Base-by-base conservation (phyloP, 2,113 vertebrate genomes). In the Corythornis vintsioides region DNA sequence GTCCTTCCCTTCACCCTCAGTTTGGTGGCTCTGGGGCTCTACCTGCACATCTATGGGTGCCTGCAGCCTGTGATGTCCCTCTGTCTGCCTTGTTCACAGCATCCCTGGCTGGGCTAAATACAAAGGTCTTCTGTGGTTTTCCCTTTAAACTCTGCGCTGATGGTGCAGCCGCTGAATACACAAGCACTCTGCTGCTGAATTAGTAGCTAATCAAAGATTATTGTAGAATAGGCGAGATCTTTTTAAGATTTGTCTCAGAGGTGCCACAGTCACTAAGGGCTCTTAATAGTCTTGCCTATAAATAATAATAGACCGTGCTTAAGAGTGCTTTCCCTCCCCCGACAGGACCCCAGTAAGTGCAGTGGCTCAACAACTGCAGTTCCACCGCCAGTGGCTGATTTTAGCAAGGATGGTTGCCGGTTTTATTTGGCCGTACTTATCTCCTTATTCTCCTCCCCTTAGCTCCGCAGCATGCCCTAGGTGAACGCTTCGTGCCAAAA, bases 171-270 rank as follows among this genome's bases (percentile, higher is more conserved):
- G 53, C 60, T 65, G 92, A 67, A 71, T 90, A 76, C 84, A 82
- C 61, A 84, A 65, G 92, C 75, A 9, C 67, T 75, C 57, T 56
- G 88, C 91, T 72, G 81, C 90, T 78, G 90, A 93, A 92, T 92
- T 95, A 95, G 85, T 94, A 82, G 95, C 89, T 93, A 94, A 93
- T 95, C 91, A 93, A 91, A 92, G 87, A 91, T 95, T 91, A 87
- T 66, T 93, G 88, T 86, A 76, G 86, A 90, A 71, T 24, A 3
- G 10, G 60, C 0, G 26, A 89, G 92, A 93, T 95, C 92, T 93
- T 88, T 88, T 88, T 94, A 96, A 95, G 83, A 80, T 76, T 50
- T 69, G 83, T 88, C 92, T 95, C 88, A 18, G 92, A 93, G 83
- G 88, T 86, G 88, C 83, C n/a, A 45, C 91, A 79, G 89, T 79